phyloP scores from a whole-genome alignment of 2,888 invertebrate species.

The Drosophila affinis region DNA sequence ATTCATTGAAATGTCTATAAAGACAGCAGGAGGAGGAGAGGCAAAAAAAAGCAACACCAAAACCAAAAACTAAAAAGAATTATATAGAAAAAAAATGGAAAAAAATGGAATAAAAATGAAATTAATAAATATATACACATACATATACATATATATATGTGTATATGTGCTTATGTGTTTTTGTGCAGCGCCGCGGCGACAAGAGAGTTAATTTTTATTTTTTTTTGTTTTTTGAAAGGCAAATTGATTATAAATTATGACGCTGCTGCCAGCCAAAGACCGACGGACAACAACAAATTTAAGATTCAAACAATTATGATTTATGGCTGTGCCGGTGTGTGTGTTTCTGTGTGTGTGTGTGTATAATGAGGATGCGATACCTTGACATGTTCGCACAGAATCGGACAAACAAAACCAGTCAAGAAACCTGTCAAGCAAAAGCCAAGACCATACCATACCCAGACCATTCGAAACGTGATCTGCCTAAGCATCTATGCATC shows the following conservation, averaged over 20 bases:
- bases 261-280: slow-evolving; percentile 54
- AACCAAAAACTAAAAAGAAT: slow-evolving; percentile 17
- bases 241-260: slow-evolving; percentile 79
- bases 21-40: slow-evolving; percentile 53
- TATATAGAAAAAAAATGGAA: slow-evolving; percentile 47
- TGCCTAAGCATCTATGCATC: not conserved
- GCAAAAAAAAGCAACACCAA: slow-evolving; percentile 48
- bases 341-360: slow-evolving; percentile 25
- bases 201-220: slow-evolving; percentile 51
- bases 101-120: slow-evolving; percentile 48
- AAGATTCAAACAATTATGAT: slow-evolving; percentile 72
- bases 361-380: slow-evolving; percentile 49
- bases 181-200: slow-evolving; percentile 45
- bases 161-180: slow-evolving; percentile 23
- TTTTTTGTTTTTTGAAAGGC: slow-evolving; percentile 53
- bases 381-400: slow-evolving; percentile 42
- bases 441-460: not conserved
- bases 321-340: slow-evolving; percentile 46
- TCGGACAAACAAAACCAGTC: slow-evolving; percentile 3
- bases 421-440: not conserved
- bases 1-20: slow-evolving; percentile 79
- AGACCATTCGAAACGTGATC: not conserved
- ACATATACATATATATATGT: slow-evolving; percentile 6
- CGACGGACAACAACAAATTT: slow-evolving; percentile 69
- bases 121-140: slow-evolving; percentile 21